Evolutionary conservation across 2,888 invertebrate genomes (phyloP).

Genomic region (Acronicta aceris): DNA sequence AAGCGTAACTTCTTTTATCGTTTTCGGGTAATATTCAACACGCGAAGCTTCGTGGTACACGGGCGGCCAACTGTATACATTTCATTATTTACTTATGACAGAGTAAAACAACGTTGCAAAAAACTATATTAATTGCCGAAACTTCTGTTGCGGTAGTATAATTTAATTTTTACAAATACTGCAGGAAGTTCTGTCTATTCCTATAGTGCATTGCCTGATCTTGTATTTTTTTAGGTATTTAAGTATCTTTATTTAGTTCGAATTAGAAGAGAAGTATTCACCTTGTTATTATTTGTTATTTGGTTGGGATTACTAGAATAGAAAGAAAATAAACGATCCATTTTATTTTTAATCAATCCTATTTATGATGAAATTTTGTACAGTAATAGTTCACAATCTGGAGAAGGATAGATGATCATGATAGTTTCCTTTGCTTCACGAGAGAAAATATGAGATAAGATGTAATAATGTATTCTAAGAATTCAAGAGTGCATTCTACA

Average conservation of each 20-base stretch:
- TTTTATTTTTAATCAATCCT: no score
- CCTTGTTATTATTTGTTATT: no score
- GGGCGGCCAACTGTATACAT: slow-evolving; percentile 70
- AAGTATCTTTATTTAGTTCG: not conserved
- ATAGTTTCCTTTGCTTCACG: no score
- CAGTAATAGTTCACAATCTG: no score
- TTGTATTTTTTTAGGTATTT: slow-evolving; percentile 10
- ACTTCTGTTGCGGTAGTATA: slow-evolving; percentile 68
- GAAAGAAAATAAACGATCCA: no score
- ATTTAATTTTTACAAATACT: slow-evolving; percentile 65
- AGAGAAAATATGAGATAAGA: no score
- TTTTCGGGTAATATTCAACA: slow-evolving; percentile 82
- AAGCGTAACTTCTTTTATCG: slow-evolving; percentile 75
- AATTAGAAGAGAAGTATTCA: no score
- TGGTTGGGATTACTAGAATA: no score
- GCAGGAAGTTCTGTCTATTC: slow-evolving; percentile 45
- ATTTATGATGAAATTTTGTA: no score
- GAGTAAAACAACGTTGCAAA: slow-evolving; percentile 77
- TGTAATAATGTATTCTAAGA: no score
- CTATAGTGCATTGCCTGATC: slow-evolving; percentile 36
- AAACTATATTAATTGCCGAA: slow-evolving; percentile 79
- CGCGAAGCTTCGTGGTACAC: slow-evolving; percentile 80
- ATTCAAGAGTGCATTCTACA: no score
- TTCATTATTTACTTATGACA: slow-evolving; percentile 80
- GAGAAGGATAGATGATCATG: no score